Evolutionary conservation across 2,113 vertebrate genomes (phyloP).

Genomic region (Glaucomys volans): DNA sequence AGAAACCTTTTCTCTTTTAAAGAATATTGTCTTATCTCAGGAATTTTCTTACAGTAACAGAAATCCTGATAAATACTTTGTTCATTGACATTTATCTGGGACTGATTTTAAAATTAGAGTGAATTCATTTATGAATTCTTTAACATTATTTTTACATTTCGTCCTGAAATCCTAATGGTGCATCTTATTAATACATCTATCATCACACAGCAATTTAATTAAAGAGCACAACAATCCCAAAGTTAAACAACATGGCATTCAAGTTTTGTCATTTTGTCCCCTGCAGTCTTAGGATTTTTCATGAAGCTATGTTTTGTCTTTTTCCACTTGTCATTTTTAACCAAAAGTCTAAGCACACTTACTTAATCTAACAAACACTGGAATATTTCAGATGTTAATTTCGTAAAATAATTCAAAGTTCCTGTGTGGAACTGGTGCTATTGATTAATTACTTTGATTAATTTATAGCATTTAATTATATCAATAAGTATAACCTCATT

Average conservation of each 20-base stretch:
- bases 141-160: neutral
- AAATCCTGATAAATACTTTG: neutral
- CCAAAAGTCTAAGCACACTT: neutral
- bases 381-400: neutral
- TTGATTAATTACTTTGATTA: constrained; percentile 69
- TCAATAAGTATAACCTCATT: neutral
- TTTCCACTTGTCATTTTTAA: neutral
- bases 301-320: neutral
- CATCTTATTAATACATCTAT: neutral
- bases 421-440: neutral
- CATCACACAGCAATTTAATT: neutral
- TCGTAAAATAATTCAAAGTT: neutral
- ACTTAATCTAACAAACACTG: neutral
- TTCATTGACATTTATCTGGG: neutral
- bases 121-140: neutral
- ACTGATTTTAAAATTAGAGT: neutral
- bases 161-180: neutral
- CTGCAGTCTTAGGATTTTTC: neutral
- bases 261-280: neutral
- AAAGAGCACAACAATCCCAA: neutral
- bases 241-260: neutral
- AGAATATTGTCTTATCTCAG: neutral
- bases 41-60: neutral
- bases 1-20: neutral
- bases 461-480: constrained; percentile 68